Base-by-base conservation (phyloP, 1,140 invertebrate genomes). In the Papilio glaucus region DNA sequence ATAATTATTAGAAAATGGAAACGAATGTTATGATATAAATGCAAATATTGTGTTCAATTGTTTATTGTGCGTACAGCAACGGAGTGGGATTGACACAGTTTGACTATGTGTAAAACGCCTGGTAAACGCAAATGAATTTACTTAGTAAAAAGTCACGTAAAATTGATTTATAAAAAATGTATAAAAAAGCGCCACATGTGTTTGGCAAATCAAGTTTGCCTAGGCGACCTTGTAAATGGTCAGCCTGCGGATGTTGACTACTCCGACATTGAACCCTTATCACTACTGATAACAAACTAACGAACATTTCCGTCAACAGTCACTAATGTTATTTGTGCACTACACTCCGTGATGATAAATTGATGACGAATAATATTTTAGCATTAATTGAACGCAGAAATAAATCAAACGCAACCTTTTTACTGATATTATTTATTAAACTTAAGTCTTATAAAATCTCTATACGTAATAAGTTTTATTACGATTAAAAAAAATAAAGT, bases 241-340 rank as follows among this genome's bases (percentile, higher is more conserved):
- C 24, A 24, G 24, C 12, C 49, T 12, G 49, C 10, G 21, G 15
- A 24, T 13, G 49, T 24, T 24, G 49, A 57, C 12, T 24, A 21
- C 12, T 57, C 10, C 10, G 21, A 57, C 49, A 57, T 57, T 57
- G 49, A 57, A 57, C 49, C 49, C 24, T 57, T 57, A 57, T 57
- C 49, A 24, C 18, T 10, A 3, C 9, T 24, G 49, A 57, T 57
- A 57, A 57, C 49, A 9, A 24, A 26, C 49, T 57, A 57, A 10
- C 45, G 6, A 49, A 53, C 21, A 24, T 57, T 26, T 57, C 49
- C 49, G 49, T 57, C 49, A 57, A 57, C 21, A 57, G 9, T 24
- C 12, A 10, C 18, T 13, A 41, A 4, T 41, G n/a, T 15, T 18
- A 12, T 57, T 18, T 57, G 49, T 24, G 4, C 49, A 57, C 45